Conservation (phyloP, 2,888 invertebrate genomes). For the Volucella bombylans region DNA sequence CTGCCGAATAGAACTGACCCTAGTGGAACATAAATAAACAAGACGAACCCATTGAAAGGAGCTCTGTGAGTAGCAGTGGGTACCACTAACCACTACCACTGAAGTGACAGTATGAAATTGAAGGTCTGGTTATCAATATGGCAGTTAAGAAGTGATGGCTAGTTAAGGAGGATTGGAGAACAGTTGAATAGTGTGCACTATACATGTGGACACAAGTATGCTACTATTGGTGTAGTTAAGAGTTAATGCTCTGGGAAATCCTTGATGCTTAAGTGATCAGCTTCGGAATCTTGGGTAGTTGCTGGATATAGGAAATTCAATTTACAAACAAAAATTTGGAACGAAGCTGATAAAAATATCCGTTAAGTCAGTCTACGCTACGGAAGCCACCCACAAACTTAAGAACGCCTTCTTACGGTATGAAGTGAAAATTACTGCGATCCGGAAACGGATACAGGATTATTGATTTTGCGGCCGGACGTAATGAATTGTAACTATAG, state of each 20-base stretch:
- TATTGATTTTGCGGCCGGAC: too few species aligned
- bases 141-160: slow-evolving; percentile 34
- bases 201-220: not conserved
- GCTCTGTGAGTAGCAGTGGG: not conserved
- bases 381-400: too few species aligned
- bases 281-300: not conserved
- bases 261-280: slow-evolving; percentile 38
- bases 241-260: slow-evolving; percentile 51
- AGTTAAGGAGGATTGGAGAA: slow-evolving; percentile 17
- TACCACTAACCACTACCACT: slow-evolving; percentile 2
- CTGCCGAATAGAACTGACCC: slow-evolving; percentile 7
- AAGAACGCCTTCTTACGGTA: too few species aligned
- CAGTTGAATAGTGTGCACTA: not conserved
- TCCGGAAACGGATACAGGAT: too few species aligned
- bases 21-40: slow-evolving; percentile 50
- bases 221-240: slow-evolving; percentile 31
- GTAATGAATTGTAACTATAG: too few species aligned
- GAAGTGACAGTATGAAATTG: slow-evolving; percentile 54
- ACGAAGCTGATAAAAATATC: not conserved
- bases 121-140: slow-evolving; percentile 37
- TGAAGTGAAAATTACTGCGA: too few species aligned
- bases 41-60: not conserved
- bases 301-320: slow-evolving; percentile 17
- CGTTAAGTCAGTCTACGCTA: too few species aligned
- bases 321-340: not conserved